phyloP scores from a whole-genome alignment of 2,888 invertebrate genomes.

The Cephonodes hylas region DNA sequence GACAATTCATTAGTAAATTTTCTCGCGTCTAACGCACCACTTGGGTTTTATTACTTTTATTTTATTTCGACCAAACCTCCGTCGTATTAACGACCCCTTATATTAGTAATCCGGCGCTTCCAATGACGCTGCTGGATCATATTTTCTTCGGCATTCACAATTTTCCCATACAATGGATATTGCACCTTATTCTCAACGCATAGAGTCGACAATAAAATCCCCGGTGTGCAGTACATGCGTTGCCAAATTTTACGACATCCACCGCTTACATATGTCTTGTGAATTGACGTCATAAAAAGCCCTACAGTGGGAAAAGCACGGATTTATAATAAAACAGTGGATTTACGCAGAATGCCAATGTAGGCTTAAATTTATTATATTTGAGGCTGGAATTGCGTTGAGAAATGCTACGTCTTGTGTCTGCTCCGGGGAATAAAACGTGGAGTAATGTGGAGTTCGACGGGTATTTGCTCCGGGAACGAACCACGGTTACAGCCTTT shows the following conservation, averaged over 20 bases:
- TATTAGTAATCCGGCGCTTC: constrained; percentile 15
- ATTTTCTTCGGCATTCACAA: constrained; percentile 14
- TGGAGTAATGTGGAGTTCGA: background rate
- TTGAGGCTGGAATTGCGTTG: background rate
- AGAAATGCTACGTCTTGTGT: background rate
- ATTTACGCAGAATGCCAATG: constrained; percentile 33
- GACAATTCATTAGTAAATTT: constrained; percentile 10
- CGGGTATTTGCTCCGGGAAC: background rate
- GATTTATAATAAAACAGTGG: constrained; percentile 40
- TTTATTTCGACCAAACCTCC: constrained; percentile 12
- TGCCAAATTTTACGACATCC: constrained; percentile 30
- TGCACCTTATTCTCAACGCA: background rate
- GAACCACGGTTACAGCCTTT: background rate
- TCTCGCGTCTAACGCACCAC: constrained; percentile 2
- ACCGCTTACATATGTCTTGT: constrained; percentile 37
- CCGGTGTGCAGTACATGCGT: background rate
- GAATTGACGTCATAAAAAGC: constrained; percentile 39
- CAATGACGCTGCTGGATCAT: constrained; percentile 13
- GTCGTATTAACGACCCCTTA: constrained; percentile 15
- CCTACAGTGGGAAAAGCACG: constrained; percentile 31
- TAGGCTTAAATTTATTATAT: constrained; percentile 22
- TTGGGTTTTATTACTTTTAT: constrained; percentile 14
- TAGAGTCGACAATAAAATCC: background rate
- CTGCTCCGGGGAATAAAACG: background rate
- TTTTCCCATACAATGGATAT: background rate